Conservation (phyloP, 2,113 vertebrate genomes). For the Triplophysa siluroides region DNA sequence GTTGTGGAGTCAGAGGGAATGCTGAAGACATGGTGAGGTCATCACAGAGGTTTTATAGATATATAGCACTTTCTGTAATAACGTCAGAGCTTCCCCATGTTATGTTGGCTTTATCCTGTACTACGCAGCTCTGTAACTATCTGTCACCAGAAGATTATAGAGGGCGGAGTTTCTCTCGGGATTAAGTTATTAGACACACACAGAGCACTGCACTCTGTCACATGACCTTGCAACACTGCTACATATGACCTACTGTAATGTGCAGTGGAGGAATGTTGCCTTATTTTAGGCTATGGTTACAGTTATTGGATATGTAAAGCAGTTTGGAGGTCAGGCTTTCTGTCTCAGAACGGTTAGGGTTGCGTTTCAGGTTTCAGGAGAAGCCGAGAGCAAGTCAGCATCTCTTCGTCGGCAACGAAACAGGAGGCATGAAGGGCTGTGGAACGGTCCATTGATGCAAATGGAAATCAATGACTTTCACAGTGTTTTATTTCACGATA, state of each 20-base stretch:
- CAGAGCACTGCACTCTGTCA: slow-evolving; percentile 1
- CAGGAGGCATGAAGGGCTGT: neutral
- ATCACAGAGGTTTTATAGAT: slow-evolving; percentile 6
- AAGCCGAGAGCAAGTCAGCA: neutral
- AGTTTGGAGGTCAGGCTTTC: neutral
- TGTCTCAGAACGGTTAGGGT: neutral
- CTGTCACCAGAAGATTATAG: slow-evolving; percentile 33
- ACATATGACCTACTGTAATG: too few species aligned
- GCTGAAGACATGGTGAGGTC: neutral
- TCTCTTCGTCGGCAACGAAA: neutral
- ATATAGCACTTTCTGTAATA: too few species aligned
- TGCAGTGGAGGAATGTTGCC: neutral
- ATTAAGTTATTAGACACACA: slow-evolving; percentile 42
- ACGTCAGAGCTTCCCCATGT: neutral
- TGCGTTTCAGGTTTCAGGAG: slow-evolving; percentile 1
- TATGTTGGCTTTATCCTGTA: slow-evolving; percentile 2
- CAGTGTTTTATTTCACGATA: slow-evolving; percentile 1
- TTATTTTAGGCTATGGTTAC: neutral
- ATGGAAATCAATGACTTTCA: slow-evolving; percentile 30
- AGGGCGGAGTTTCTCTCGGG: slow-evolving; percentile 28
- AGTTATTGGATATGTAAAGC: neutral
- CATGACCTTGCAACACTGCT: neutral
- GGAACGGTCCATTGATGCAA: slow-evolving; percentile 17
- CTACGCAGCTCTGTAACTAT: slow-evolving; percentile 1
- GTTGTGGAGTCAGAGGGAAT: too few species aligned